A percentile compares a stretch with the other conserved stretches of the same genome.
phyloP scores from a whole-genome alignment of 2,888 invertebrate genomes.

The Onthophagus sagittarius region DNA sequence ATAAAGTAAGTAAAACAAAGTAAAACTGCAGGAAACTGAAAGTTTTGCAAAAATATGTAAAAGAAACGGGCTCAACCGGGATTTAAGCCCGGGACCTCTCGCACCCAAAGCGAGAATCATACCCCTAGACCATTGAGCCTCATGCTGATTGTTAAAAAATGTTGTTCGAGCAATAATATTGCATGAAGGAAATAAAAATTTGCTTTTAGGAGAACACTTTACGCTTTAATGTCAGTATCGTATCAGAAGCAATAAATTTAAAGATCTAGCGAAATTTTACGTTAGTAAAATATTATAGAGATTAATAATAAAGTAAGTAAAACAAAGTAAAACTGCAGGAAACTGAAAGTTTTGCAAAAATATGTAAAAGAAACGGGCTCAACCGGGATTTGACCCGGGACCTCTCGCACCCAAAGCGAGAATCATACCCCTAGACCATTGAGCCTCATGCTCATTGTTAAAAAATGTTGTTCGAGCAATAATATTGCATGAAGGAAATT shows the following conservation, averaged over 20 bases:
- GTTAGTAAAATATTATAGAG: no score
- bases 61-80: constrained; percentile 47
- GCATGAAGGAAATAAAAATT: no score
- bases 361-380: constrained; percentile 39
- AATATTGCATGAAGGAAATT: no score
- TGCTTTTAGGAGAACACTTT: no score
- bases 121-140: constrained; percentile 52
- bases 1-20: no score
- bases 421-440: constrained; percentile 53
- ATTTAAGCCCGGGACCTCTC: constrained; percentile 52
- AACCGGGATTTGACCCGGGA: constrained; percentile 52
- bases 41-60: constrained; percentile 12
- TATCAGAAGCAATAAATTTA: no score
- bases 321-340: no score
- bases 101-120: constrained; percentile 53
- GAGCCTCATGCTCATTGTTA: constrained; percentile 37
- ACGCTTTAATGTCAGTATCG: no score
- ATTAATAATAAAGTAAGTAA: no score
- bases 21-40: not conserved
- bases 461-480: no score
- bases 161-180: no score
- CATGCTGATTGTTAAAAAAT: not conserved
- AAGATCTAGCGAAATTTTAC: no score
- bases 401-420: constrained; percentile 53
- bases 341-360: not conserved